Evolutionary conservation across 2,797 vertebrate genomes (phyloP).

Genomic region (Coreius guichenoti): DNA sequence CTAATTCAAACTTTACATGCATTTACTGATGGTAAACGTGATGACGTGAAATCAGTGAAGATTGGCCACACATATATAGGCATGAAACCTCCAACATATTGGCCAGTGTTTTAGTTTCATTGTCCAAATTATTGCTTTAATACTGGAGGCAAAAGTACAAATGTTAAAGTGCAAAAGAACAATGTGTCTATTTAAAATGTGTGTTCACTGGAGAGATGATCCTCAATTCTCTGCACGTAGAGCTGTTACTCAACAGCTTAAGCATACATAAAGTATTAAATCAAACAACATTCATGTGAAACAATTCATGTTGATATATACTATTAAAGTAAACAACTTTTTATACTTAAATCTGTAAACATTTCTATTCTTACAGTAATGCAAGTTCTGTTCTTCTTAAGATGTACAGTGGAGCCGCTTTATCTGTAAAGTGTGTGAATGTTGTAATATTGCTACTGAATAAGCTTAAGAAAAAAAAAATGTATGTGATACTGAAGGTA

Average conservation of each 20-base stretch:
- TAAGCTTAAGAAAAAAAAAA: background rate
- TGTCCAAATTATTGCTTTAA: background rate
- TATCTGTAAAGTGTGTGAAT: background rate
- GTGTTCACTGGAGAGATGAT: background rate
- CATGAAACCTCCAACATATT: background rate
- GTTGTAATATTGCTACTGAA: background rate
- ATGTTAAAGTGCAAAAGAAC: conserved; percentile 15
- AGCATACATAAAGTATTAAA: background rate
- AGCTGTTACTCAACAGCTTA: background rate
- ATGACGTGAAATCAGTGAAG: background rate
- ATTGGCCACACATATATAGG: no score
- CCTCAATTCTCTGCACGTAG: background rate
- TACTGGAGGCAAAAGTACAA: background rate
- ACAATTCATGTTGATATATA: background rate
- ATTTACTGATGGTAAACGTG: background rate
- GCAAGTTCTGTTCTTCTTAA: background rate
- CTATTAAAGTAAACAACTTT: conserved; percentile 15
- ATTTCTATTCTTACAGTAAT: background rate
- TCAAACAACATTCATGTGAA: background rate
- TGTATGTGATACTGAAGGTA: background rate
- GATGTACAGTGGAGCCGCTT: background rate
- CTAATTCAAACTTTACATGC: background rate
- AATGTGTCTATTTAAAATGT: background rate
- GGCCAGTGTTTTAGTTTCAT: background rate
- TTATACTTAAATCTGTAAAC: conserved; percentile 14